These are phyloP conservation scores for Trachymyrmex septentrionalis DNA, from an alignment of 1,140 invertebrate species.

Conservation along the genomic window DNA sequence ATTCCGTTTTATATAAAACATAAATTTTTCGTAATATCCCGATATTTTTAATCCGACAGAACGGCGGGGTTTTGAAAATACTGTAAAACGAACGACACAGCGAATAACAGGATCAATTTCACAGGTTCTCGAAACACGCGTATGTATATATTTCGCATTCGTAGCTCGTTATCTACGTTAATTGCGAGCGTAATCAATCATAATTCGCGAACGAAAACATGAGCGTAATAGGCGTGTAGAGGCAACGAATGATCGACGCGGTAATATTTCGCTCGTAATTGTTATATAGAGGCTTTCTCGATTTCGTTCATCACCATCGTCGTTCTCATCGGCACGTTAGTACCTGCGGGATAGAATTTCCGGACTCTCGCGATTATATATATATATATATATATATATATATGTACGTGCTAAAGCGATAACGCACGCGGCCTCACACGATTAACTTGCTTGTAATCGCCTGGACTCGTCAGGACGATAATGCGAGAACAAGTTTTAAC, in stretches of 20 bases:
- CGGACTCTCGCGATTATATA: constrained; percentile 29
- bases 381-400: too few species aligned
- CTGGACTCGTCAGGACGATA: constrained; percentile 62
- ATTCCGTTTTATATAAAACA: neutral
- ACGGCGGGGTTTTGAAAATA: neutral
- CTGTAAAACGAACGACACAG: neutral
- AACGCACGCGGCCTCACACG: constrained; percentile 32
- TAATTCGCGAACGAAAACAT: neutral
- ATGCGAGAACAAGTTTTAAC: constrained; percentile 73
- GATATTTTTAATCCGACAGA: neutral
- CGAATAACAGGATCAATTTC: neutral
- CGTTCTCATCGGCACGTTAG: constrained; percentile 13
- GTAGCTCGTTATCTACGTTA: constrained; percentile 31
- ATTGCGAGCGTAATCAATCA: constrained; percentile 63
- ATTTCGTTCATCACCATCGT: constrained; percentile 1
- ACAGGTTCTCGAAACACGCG: neutral
- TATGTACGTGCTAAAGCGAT: constrained; percentile 35
- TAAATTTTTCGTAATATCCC: neutral
- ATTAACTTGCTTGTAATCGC: constrained; percentile 71
- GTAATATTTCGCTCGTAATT: constrained; percentile 56
- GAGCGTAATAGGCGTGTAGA: neutral
- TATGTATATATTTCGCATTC: neutral
- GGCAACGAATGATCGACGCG: constrained; percentile 46
- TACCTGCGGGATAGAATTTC: constrained; percentile 63
- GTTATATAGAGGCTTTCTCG: constrained; percentile 18